Base-by-base conservation (phyloP, 2,888 invertebrate species). In the Notodonta ziczac region DNA sequence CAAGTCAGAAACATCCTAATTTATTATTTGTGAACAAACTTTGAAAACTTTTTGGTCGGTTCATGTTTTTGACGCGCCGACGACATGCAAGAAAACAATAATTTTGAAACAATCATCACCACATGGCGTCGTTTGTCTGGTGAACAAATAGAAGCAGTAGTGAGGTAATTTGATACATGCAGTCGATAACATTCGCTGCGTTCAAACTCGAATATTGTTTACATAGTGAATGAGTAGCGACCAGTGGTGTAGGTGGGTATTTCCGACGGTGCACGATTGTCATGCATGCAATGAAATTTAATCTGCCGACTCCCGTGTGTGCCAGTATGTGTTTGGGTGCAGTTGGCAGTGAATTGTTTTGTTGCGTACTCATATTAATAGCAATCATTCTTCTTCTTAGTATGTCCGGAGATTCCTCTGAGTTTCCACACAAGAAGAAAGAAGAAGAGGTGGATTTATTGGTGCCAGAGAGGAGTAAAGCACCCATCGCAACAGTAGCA, bases 91-190 rank as follows among this genome's bases (percentile, higher is more conserved):
- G 88, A 90, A 80, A 88, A 86, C 81, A 88, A 85, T 73, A 88
- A 89, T 87, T 92, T 91, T 84, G 86, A 89, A 78, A 83, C 87
- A 79, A 87, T 91, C 82, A 85, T 90, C 72, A 89, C 77, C 78
- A 87, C 86, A 84, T 92, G 92, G 92, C 90, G 91, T 83, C 89
- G 88, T 79, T 83, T 90, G 82, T 90, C 91, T 77, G 89, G 85
- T 57, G 90, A 88, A 80, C 84, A 82, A 83, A 78, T 78, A 70
- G 87, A 87, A 77, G 78, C 84, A 70, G 77, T 80, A 76, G 78
- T 84, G 76, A 91, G 90, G 92, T 92, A 82, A 35, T 35, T 24
- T 35, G 4, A 86, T 80, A 77, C 71, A 16, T 48, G 48, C 48
- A 48, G 14, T 24, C 9, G 24, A 10, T 13, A 12, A 16, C 13